These are phyloP conservation scores for Acromyrmex echinatior DNA, from an alignment of 1,140 invertebrate species.

Conservation along the genomic window DNA sequence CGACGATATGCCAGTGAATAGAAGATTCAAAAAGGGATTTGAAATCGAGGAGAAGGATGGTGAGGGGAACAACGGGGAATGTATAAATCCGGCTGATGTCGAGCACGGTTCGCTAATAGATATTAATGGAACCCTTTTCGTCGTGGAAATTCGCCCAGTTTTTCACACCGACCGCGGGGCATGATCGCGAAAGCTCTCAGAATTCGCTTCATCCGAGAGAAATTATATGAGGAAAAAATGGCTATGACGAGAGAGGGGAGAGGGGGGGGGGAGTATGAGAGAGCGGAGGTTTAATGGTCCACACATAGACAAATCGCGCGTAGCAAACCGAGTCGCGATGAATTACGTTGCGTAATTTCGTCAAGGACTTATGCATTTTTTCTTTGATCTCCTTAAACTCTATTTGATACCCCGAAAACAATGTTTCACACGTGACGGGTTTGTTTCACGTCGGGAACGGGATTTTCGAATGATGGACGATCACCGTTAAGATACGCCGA, in stretches of 20 bases:
- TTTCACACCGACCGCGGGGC: constrained; percentile 61
- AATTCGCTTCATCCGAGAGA: constrained; percentile 42
- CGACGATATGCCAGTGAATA: constrained; percentile 50
- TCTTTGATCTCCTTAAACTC: constrained; percentile 59
- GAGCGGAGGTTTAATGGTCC: constrained; percentile 29
- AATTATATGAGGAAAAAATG: constrained; percentile 60
- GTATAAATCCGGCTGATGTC: constrained; percentile 76
- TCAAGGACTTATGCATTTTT: constrained; percentile 11
- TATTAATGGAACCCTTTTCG: constrained; percentile 79
- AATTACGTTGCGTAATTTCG: constrained; percentile 55
- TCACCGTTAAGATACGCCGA: constrained; percentile 43
- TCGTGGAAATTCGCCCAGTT: constrained; percentile 67
- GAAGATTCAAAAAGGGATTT: constrained; percentile 43
- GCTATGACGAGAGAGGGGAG: constrained; percentile 22
- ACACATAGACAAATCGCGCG: constrained; percentile 28
- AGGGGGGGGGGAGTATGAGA: not conserved
- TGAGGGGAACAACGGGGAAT: constrained; percentile 13
- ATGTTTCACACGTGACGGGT: constrained; percentile 3
- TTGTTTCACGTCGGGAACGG: constrained; percentile 34
- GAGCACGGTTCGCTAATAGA: constrained; percentile 80
- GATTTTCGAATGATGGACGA: constrained; percentile 46
- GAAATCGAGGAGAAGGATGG: constrained; percentile 9
- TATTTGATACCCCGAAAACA: constrained; percentile 43
- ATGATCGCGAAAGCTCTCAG: constrained; percentile 52
- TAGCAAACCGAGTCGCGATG: constrained; percentile 34